Evolutionary conservation across 2,888 invertebrate genomes (phyloP), one percentile per base, ranked within the genome.

Genomic region (Erebia ligea): DNA sequence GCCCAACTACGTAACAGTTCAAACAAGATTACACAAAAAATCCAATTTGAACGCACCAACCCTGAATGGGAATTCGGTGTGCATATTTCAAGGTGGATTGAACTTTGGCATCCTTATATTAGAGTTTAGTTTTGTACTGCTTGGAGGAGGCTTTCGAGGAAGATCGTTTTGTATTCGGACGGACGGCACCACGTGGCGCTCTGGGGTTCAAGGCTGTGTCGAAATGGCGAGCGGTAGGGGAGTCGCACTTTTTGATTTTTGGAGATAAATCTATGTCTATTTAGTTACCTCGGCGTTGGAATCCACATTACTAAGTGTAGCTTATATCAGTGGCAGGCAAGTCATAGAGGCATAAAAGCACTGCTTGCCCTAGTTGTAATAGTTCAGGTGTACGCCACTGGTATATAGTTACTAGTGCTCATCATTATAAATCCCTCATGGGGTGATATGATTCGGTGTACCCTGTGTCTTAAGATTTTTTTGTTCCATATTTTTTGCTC

Each of bases 121-220:
- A 89, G 84, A 83, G 88, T 77, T 81, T 79, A 82, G 80, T 87
- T 88, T 87, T 73, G 76, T 76, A 77, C 69, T 73, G 57, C 54
- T 73, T 69, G 70, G 57, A 68, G 73, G 77, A 86, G 83, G 85
- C 82, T 87, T 85, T 80, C 77, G 79, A 83, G 84, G 84, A 86
- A 85, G 84, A 87, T 85, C 82, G 85, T 86, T 89, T 86, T 80
- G 87, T 86, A 87, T 89, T 88, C 84, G 74, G 79, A 76, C 81
- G 83, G 85, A 84, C 83, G 82, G 75, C 77, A 83, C 87, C 90
- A 89, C 89, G 89, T 90, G 90, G 87, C 89, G 86, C 84, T 82
- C 83, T 79, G 83, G 79, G 89, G 89, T 88, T 90, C 88, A 88
- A 90, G 87, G 87, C 86, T 88, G 83, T 79, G 81, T 77, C 74